Base-by-base conservation (phyloP, 2,797 vertebrate genomes). In the Lemur catta region DNA sequence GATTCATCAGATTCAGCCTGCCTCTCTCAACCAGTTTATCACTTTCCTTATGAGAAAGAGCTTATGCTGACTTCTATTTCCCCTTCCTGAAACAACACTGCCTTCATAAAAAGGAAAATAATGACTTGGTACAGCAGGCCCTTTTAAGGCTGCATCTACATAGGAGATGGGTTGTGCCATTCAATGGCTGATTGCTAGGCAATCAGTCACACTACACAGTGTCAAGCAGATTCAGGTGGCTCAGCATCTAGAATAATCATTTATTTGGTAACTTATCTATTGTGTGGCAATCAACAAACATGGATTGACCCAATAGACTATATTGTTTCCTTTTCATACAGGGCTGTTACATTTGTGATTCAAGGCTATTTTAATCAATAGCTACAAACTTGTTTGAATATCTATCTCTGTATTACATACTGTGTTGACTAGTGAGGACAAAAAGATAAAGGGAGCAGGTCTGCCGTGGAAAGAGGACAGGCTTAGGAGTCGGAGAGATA, bases 41-140 rank as follows among this genome's bases (percentile, higher is more conserved):
- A 74, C 28, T 95, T 95, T 95, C 33, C 30, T 96, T 81, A 82
- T 89, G 59, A 95, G 74, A 89, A 93, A 87, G 79, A 94, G 35
- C 76, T 92, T 79, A 89, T 7, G 59, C 35, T 95, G 91, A 87
- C 78, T 95, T 96, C 92, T 91, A 28, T 84, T 84, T 91, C 43
- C 14, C 48, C 41, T 94, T 84, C 50, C 79, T 87, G 46, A 95
- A 96, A 82, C 78, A 95, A 84, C 63, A 94, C 43, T 93, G 59
- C 61, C 59, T 92, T 79, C 78, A 89, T 61, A 84, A 94, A 91
- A 84, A 93, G 52, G n/a, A 81, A 84, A 95, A 89, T 85, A 92
- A 92, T 86, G 84, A 78, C 55, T 75, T 75, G 48, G n/a, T 88
- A 69, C 3, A 79, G 59, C 35, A 94, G n/a, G 24, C 20, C 20